Base-by-base conservation (phyloP, 2,797 vertebrate genomes). In the Gymnothorax reevesii region DNA sequence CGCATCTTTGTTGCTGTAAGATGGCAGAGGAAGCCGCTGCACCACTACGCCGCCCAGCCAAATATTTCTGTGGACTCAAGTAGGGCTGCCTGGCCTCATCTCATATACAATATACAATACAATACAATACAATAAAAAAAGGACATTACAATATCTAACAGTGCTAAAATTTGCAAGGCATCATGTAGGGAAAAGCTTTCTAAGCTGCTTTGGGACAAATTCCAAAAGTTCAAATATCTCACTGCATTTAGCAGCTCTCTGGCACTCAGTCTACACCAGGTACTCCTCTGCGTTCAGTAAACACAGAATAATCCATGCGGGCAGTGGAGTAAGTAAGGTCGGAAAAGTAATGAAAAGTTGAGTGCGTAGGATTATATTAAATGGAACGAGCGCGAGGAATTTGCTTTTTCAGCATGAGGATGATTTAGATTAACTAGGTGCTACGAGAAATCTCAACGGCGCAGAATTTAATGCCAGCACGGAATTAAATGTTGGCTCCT, bases 321-420 rank as follows among this genome's bases (percentile, higher is more conserved):
- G 42, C 33, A 25, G 77, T 55, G 52, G 77, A 84, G 33, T 42
- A 57, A 84, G 82, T 83, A 57, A 83, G 59, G n/a, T 27, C 59
- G 54, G 82, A 59, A 83, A 83, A 83, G 54, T 83, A 83, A 57
- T 83, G 82, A 83, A 57, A 83, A 60, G 57, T 25, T 10, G 25
- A 33, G 57, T 33, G 82, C 15, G 82, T 25, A 83, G 82, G 82
- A 83, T 80, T 80, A 80, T 59, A 83, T 60, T 27, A 27, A 83
- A 83, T 59, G 82, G 82, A 60, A 83, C 55, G 59, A 59, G n/a
- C 27, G 17, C 12, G 7, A 59, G 55, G 82, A 83, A 83, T 83
- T 15, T 83, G 82, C 82, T 27, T 66, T 84, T 84, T 84, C 83
- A 54, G 59, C 83, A 84, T 33, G 62, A 69, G 52, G 52, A 85